Evolutionary conservation across 2,797 vertebrate species (phyloP), one percentile per base, ranked within the genome.

Genomic region (Pelobates cultripes): DNA sequence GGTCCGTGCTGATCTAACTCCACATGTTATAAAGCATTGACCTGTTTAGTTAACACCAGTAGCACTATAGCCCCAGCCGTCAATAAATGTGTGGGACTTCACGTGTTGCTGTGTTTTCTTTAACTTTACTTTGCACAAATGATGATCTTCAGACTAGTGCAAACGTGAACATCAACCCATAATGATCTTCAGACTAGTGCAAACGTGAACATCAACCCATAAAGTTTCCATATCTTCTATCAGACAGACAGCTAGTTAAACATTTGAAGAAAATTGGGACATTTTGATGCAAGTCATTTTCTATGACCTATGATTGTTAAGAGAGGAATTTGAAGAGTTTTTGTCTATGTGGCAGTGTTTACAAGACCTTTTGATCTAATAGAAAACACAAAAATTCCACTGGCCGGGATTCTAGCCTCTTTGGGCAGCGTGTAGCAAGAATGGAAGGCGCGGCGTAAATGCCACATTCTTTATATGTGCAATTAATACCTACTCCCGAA

Each of bases 291-390:
- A 28, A 28, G 63, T 55, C 17, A 14, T 15, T 55, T 61, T 61
- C 9, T 15, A 28, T 28, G 28, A 55, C 57, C 80, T 44, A 9
- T 9, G 40, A 43, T 51, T 10, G 44, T 28, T 10, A 51, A n/a
- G n/a, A 64, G 45, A 66, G 67, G 44, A 64, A 53, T 72, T 57
- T 55, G n/a, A 12, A 28, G 28, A 57, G 74, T 53, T 45, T 44
- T 42, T 77, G 80, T 82, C 61, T 0, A 53, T 82, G 80, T 77
- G 80, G 74, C 74, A 67, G 17, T 41, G 15, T 53, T 77, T 41
- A 67, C 44, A 15, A 68, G 42, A 3, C 45, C 41, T 53, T 77
- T 67, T 51, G 17, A 41, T 76, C 74, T 70, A 70, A 57, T 63
- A 71, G 13, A 76, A 15, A 69, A 75, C 45, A 13, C 3, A 60